Evolutionary conservation across 2,113 vertebrate genomes (phyloP), one percentile per base, ranked within the genome.

Genomic region (Esox niger): DNA sequence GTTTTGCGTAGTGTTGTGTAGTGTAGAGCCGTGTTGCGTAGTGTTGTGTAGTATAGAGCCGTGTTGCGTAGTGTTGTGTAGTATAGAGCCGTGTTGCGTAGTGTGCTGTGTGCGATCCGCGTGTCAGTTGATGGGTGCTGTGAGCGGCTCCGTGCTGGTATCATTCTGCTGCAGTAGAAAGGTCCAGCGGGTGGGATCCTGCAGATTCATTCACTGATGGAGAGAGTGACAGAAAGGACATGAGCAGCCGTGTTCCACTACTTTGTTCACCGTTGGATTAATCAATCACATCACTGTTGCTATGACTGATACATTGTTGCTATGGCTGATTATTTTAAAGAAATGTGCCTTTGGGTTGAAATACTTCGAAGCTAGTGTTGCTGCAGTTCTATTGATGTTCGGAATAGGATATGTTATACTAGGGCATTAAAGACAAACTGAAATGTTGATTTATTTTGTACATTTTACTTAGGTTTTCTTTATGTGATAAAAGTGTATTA

Each of bases 201-300:
- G 54, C 69, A 57, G 64, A 58, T 64, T 17, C 21, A 63, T 71
- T 31, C 38, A 71, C 43, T 61, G 30, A 62, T 54, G 56, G 58
- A 43, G 29, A 43, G 26, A 31, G 6, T 43, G 13, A 43, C 11
- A 17, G 38, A 43, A 15, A 43, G 38, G 38, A 43, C 11, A 15
- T 15, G 31, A 60, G 29, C n/a, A 25, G 11, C 30, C 31, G 15
- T 13, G 31, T 21, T 17, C 17, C 27, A 33, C 32, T 62, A 54
- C 46, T 66, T 29, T 52, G 54, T 55, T 52, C 33, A 31, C 20
- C 73, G 32, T 31, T 32, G 58, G 58, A 61, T 61, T 1, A 32
- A 32, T 61, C 6, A 61, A 32, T 6, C 30, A 26, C n/a, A 27
- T 27, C 29, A 13, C 10, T 13, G 4, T 10, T 9, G 23, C 58